Evolutionary conservation across 1,140 invertebrate genomes (phyloP), one percentile per base, ranked within the genome.

Genomic region (Alviniconcha marisindica): DNA sequence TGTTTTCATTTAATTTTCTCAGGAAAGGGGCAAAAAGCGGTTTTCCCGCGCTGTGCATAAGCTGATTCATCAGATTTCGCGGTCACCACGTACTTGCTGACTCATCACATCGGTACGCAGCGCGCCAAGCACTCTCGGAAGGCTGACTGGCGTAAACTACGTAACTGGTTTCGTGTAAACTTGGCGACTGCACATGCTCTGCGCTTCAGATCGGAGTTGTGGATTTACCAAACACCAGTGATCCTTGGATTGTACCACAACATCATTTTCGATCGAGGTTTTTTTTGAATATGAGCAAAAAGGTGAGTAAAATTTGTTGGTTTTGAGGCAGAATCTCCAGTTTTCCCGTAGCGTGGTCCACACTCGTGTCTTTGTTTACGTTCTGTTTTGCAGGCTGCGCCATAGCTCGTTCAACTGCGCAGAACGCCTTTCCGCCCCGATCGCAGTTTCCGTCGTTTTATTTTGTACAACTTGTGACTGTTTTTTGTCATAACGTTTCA

Each of bases 61-160:
- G 86, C 86, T 87, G 86, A 87, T 79, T 87, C 86, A 87, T 86
- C 86, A 66, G 33, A 33, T 80, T 80, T 80, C 78, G 84, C 84
- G 88, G 87, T 86, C 84, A 88, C 81, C 79, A 77, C 82, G 88
- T 89, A 83, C 88, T 86, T 88, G 88, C 88, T 89, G 87, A 89
- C 84, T 89, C 88, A 89, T 88, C 88, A 89, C 56, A 86, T 88
- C 83, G 85, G 83, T 80, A 86, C 83, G 84, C 76, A 63, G 79
- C 85, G 85, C 84, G 83, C 83, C 76, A 86, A 84, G 83, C 84
- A 86, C 83, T 84, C 85, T 74, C 81, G 78, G 60, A 74, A 74
- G 81, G 71, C 81, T 81, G 80, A 74, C 82, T 85, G 83, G 84
- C 85, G 87, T 88, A 88, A 88, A 88, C 88, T 89, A 88, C 88